phyloP scores from a whole-genome alignment of 2,888 invertebrate genomes.

The Luperina nickerlii region DNA sequence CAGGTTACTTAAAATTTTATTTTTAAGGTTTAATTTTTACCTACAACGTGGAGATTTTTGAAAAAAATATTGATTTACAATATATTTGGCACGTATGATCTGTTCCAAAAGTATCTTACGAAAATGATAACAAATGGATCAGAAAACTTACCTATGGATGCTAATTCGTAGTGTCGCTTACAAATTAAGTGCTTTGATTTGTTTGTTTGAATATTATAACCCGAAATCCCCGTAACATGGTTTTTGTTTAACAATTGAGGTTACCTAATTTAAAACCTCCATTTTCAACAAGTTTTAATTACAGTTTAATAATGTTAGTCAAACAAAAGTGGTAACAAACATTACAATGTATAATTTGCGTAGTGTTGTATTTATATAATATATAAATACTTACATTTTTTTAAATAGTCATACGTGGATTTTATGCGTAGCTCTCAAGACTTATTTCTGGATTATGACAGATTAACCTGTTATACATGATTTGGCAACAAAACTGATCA shows the following conservation, averaged over 20 bases:
- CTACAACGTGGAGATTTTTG: not conserved
- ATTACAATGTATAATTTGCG: not conserved
- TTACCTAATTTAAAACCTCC: not conserved
- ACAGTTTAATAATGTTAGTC: not conserved
- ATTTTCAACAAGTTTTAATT: not conserved
- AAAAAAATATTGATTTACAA: not conserved
- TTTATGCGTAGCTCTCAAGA: not conserved
- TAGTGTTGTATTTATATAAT: not conserved
- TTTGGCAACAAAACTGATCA: not conserved
- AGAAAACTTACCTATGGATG: not conserved
- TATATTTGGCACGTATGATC: not conserved
- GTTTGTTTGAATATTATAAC: not conserved
- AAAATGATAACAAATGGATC: not conserved
- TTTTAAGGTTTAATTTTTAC: not conserved
- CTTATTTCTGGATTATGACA: not conserved
- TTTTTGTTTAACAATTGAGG: not conserved
- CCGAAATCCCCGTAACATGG: not conserved
- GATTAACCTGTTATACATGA: not conserved
- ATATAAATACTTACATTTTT: no score
- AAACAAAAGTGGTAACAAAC: not conserved
- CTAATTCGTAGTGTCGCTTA: not conserved
- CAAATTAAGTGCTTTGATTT: not conserved
- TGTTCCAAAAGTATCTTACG: not conserved
- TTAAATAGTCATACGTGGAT: not conserved
- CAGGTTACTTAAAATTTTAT: constrained; percentile 41